Evolutionary conservation across 2,888 invertebrate genomes (phyloP).

Genomic region (Phymatocera aterrima): DNA sequence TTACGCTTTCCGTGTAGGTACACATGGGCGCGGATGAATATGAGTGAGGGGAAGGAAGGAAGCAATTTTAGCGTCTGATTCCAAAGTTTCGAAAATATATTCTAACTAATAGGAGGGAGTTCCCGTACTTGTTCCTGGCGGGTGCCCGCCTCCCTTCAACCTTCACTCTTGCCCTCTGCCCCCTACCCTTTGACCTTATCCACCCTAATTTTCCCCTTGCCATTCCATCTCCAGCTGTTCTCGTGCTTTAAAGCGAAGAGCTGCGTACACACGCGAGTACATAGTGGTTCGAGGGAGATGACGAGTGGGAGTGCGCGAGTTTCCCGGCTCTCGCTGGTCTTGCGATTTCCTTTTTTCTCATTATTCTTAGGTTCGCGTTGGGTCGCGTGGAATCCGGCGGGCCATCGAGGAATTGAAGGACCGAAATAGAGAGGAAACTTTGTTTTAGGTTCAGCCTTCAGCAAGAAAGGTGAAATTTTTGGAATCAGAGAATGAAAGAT

Average conservation of each 20-base stretch:
- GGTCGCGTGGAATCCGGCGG: too few relatives aligned
- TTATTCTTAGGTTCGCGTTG: not conserved
- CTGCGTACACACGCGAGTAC: not conserved
- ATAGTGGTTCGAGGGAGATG: not conserved
- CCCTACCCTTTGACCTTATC: not conserved
- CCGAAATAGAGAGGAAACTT: not conserved
- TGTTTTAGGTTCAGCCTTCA: not conserved
- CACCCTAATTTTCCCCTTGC: conserved; percentile 21
- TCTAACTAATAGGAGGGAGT: conserved; percentile 18
- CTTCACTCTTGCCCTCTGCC: too few relatives aligned
- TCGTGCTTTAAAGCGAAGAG: not conserved
- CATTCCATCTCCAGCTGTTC: conserved; percentile 5
- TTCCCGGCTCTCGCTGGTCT: not conserved
- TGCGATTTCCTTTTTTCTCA: not conserved
- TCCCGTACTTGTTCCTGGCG: not conserved
- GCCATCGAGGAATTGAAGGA: not conserved
- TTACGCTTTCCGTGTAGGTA: not conserved
- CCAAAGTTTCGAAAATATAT: conserved; percentile 10
- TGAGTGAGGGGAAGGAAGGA: not conserved
- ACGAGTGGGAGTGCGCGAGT: conserved; percentile 8
- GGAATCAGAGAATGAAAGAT: not conserved
- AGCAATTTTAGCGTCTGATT: not conserved
- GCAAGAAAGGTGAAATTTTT: not conserved
- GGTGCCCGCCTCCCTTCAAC: too few relatives aligned
- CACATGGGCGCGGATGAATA: not conserved